A percentile compares a stretch with the other conserved stretches of the same genome.
Evolutionary conservation across 2,888 invertebrate species (phyloP).

Genomic region (Heteropelma amictum): DNA sequence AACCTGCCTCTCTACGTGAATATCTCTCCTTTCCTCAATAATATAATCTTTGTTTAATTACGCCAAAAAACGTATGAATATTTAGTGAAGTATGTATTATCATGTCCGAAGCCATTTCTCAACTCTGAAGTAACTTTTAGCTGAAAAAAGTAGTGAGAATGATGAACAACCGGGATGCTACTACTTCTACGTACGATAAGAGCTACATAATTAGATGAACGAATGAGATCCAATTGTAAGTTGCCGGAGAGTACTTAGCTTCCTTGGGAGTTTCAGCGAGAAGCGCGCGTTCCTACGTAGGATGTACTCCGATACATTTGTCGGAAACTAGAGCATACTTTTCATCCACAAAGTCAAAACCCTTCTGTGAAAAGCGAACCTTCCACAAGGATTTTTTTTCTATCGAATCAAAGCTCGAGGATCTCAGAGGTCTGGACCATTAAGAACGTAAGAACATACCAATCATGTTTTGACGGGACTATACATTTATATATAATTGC

Average conservation of each 20-base stretch:
- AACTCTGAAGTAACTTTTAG: neutral
- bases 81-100: neutral
- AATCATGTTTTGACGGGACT: neutral
- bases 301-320: conserved; percentile 2
- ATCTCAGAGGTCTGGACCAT: neutral
- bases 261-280: conserved; percentile 8
- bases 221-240: conserved; percentile 42
- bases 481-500: too few relatives aligned
- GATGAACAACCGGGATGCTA: neutral
- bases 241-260: conserved; percentile 30
- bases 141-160: neutral
- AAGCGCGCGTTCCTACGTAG: neutral
- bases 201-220: conserved; percentile 39
- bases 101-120: too few relatives aligned
- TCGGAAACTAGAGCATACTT: conserved; percentile 17
- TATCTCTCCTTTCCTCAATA: too few relatives aligned
- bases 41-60: too few relatives aligned
- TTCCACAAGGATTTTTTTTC: neutral
- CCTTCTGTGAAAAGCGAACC: neutral
- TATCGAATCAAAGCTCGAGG: neutral
- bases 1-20: too few relatives aligned
- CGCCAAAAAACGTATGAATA: neutral
- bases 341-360: conserved; percentile 9
- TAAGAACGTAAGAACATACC: conserved; percentile 13
- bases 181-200: neutral